Evolutionary conservation across 2,797 vertebrate genomes (phyloP), one percentile per base, ranked within the genome.

Genomic region (Chaetophractus vellerosus): DNA sequence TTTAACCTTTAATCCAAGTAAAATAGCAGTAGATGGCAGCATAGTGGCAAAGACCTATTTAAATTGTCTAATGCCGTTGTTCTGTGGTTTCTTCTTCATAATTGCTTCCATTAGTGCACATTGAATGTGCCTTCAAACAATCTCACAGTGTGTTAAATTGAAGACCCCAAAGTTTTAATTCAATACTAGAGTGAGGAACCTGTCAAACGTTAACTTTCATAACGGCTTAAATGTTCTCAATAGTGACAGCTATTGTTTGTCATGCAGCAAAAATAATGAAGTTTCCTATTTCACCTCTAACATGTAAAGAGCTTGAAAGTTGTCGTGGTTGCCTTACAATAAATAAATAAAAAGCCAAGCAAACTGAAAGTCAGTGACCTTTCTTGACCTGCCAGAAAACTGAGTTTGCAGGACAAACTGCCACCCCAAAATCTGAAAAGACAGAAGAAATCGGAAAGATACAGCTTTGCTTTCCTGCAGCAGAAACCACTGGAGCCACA

Each of bases 131-230:
- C 24, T 81, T 85, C 50, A 68, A 91, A 63, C 36, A 63, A 41
- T 41, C 50, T 89, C n/a, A 45, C 7, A 85, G 69, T 31, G n/a
- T 36, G 33, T 36, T 81, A 80, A 63, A 4, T 2, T 38, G 71
- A 33, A 38, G 5, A 71, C 66, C 89, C 2, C 41, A 55, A 68
- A 64, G 52, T 82, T 76, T 72, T 66, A 55, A 84, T 64, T 48
- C 75, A 59, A 69, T 74, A 79, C 12, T 79, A 75, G 33, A 45
- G 1, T 41, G 45, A 48, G 28, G 15, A 83, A 2, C 0, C 9
- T 91, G 15, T 69, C 31, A 92, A 61, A 90, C 90, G 18, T 61
- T 55, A 55, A 64, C 69, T 79, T 87, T 68, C 68, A 45, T 66
- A 52, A 48, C 2, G 59, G 33, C 19, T n/a, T 45, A 75, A 68